Evolutionary conservation across 2,888 invertebrate species (phyloP).

Genomic region (Pseudanteris insignis): DNA sequence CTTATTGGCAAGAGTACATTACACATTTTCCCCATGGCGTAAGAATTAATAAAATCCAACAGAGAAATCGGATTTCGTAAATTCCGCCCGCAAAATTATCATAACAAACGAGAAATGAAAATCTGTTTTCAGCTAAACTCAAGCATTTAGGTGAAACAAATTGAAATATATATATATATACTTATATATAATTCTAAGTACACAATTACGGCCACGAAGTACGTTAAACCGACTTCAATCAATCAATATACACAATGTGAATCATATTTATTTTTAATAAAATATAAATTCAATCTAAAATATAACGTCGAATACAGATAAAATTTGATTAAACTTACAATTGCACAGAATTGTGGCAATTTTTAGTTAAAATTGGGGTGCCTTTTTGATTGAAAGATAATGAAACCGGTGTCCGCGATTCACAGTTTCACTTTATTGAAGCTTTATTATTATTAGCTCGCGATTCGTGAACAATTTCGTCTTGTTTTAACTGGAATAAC

Average conservation of each 20-base stretch:
- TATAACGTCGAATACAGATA: conserved; percentile 32
- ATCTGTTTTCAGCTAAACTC: conserved; percentile 66
- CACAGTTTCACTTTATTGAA: conserved; percentile 33
- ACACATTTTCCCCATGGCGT: conserved; percentile 43
- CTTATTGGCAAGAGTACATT: conserved; percentile 58
- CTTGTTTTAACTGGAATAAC: no score
- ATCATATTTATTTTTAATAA: conserved; percentile 32
- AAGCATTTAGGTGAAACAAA: conserved; percentile 65
- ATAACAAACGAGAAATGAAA: conserved; percentile 44
- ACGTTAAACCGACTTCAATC: conserved; percentile 14
- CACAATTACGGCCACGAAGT: conserved; percentile 17
- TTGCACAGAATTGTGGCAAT: conserved; percentile 39
- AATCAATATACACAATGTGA: conserved; percentile 34
- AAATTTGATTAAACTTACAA: conserved; percentile 36
- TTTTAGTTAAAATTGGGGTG: conserved; percentile 15
- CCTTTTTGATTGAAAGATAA: conserved; percentile 26
- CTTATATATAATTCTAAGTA: conserved; percentile 47
- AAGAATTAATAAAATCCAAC: conserved; percentile 55
- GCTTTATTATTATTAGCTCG: conserved; percentile 8
- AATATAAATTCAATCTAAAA: conserved; percentile 44
- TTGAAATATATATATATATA: no score
- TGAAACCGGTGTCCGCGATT: conserved; percentile 14
- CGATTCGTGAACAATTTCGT: conserved; percentile 5
- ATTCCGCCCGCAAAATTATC: conserved; percentile 48
- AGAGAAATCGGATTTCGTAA: conserved; percentile 54